Base-by-base conservation (phyloP, 2,888 invertebrate species). In the Nowickia ferox region DNA sequence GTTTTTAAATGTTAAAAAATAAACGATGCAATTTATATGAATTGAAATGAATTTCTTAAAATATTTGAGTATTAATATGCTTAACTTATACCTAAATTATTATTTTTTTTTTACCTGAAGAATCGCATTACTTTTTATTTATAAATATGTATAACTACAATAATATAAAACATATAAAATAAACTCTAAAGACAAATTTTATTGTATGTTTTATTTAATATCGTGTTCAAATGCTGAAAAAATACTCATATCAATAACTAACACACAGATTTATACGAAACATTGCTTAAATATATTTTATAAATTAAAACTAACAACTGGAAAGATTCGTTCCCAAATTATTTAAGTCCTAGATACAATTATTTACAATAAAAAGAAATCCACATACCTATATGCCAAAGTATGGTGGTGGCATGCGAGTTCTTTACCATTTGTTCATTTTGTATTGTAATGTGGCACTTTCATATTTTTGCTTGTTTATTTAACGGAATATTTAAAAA, bases 351-450 rank as follows among this genome's bases (percentile, higher is more conserved):
- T 6, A 30, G 30, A 30, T 30, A 30, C 30, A 30, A 30, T 30
- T 30, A 30, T 30, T 30, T 30, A 30, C 30, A 30, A 30, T 30
- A 30, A 30, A 30, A 30, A 6, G 30, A 30, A 30, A 30, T 30
- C 30, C 30, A 30, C 30, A 30, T 30, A 30, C 30, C 30, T 30
- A 30, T 30, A 30, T 30, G 30, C 30, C 30, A 92, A 89, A 95
- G 92, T 87, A 94, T 93, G 30, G 94, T 94, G 61, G 93, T 92
- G 4, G 94, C 93, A 13, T 88, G 86, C 6, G 89, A 84, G 61
- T 92, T 91, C 88, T 94, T 95, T 88, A 94, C 94, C 48, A 93
- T 93, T 82, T 94, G 94, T 38, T 93, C 91, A 22, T 93, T 91
- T 89, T 95, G 94, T 30, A 30, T 30, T 30, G 30, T 30, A 30